A percentile compares a stretch with the other conserved stretches of the same genome.
phyloP scores from a whole-genome alignment of 2,113 vertebrate species.

The Trematomus loennbergii region DNA sequence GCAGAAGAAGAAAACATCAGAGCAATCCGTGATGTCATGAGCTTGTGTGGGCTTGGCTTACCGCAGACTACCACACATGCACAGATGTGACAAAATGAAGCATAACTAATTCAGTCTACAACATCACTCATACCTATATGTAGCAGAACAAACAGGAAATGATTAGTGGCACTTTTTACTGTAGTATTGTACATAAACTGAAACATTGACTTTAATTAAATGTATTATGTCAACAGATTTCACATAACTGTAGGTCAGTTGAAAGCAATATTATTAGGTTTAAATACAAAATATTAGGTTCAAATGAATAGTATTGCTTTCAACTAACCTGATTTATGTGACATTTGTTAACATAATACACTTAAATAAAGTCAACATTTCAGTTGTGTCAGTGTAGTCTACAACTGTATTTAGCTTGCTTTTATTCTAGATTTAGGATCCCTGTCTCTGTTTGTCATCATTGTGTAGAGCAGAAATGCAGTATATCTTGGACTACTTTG shows the following conservation, averaged over 20 bases:
- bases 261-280: too few relatives aligned
- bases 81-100: constrained; percentile 34
- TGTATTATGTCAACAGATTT: too few relatives aligned
- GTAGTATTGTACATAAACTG: too few relatives aligned
- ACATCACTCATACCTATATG: constrained; percentile 1
- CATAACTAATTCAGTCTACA: neutral
- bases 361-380: too few relatives aligned
- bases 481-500: neutral
- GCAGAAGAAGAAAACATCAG: constrained; percentile 40
- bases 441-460: too few relatives aligned
- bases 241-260: too few relatives aligned
- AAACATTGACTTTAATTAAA: too few relatives aligned
- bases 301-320: too few relatives aligned
- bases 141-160: neutral
- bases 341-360: too few relatives aligned
- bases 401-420: neutral
- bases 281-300: too few relatives aligned
- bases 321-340: too few relatives aligned
- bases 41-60: constrained; percentile 39
- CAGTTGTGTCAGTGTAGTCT: neutral
- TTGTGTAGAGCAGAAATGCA: neutral
- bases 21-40: constrained; percentile 39
- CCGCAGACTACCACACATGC: constrained; percentile 32
- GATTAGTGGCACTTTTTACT: neutral
- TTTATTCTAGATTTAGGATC: neutral